These are phyloP conservation scores for Rhodophaea formosa DNA, from an alignment of 2,888 invertebrate species.

Conservation along the genomic window DNA sequence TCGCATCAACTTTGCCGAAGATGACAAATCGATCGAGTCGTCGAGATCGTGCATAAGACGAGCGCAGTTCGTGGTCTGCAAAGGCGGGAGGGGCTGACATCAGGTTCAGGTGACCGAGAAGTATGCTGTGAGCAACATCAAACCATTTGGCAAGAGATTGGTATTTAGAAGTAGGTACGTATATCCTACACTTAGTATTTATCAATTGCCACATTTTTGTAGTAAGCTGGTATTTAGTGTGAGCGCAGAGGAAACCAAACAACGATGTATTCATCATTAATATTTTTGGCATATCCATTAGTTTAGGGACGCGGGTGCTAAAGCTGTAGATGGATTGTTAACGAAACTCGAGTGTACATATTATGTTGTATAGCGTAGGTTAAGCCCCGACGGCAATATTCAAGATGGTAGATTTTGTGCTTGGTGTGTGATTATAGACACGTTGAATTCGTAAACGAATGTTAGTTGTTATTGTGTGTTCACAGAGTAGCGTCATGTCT, in stretches of 20 bases:
- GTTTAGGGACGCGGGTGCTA: slow-evolving; percentile 68
- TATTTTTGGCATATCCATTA: slow-evolving; percentile 59
- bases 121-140: no score
- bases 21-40: no score
- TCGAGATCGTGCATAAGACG: no score
- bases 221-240: no score
- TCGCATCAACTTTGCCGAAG: no score
- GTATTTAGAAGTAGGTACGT: no score
- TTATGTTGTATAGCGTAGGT: slow-evolving; percentile 55
- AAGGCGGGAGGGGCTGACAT: no score
- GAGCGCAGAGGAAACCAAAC: neutral
- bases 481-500: slow-evolving; percentile 36
- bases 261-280: slow-evolving; percentile 36
- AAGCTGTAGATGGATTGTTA: slow-evolving; percentile 44
- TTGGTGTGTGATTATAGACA: slow-evolving; percentile 29
- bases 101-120: no score
- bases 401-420: slow-evolving; percentile 28
- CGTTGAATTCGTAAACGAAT: slow-evolving; percentile 57
- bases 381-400: slow-evolving; percentile 36
- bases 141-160: no score
- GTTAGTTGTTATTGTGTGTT: slow-evolving; percentile 38
- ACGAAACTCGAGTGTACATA: slow-evolving; percentile 49
- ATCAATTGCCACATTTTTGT: no score
- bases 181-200: no score
- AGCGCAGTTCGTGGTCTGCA: no score